These are phyloP conservation scores for Hemistola chrysoprasaria DNA, from an alignment of 2,888 invertebrate species.

Conservation along the genomic window DNA sequence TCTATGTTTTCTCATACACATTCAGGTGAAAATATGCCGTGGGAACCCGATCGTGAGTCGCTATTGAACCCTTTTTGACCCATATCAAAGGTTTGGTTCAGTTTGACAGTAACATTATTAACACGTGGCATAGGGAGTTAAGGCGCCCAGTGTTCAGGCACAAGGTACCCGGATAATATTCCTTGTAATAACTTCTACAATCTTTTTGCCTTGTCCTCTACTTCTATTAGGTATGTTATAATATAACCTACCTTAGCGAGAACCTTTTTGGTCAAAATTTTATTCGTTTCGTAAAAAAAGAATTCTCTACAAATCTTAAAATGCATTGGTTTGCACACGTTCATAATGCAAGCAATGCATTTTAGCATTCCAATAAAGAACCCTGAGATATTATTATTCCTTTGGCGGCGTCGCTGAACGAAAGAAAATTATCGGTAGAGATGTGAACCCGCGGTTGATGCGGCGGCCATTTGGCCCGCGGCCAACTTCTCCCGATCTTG, in stretches of 20 bases:
- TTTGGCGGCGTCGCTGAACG: conserved; percentile 43
- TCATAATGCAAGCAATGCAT: conserved; percentile 28
- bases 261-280: too few species aligned
- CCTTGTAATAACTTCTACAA: conserved; percentile 55
- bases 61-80: conserved; percentile 65
- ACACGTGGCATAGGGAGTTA: conserved; percentile 54
- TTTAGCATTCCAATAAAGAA: conserved; percentile 34
- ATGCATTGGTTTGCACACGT: conserved; percentile 20
- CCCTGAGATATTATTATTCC: conserved; percentile 40
- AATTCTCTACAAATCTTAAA: conserved; percentile 8
- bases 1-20: conserved; percentile 43
- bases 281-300: too few species aligned
- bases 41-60: conserved; percentile 41
- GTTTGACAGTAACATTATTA: conserved; percentile 72
- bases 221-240: conserved; percentile 25
- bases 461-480: conserved; percentile 62
- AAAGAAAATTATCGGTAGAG: conserved; percentile 58
- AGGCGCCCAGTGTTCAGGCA: conserved; percentile 37
- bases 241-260: too few species aligned
- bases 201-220: conserved; percentile 44
- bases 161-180: conserved; percentile 44
- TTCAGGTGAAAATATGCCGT: conserved; percentile 52
- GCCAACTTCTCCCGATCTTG: conserved; percentile 66
- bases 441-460: conserved; percentile 55
- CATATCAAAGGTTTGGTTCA: conserved; percentile 58